Conservation (phyloP, 2,888 invertebrate genomes). For the Parnassius glacialis region DNA sequence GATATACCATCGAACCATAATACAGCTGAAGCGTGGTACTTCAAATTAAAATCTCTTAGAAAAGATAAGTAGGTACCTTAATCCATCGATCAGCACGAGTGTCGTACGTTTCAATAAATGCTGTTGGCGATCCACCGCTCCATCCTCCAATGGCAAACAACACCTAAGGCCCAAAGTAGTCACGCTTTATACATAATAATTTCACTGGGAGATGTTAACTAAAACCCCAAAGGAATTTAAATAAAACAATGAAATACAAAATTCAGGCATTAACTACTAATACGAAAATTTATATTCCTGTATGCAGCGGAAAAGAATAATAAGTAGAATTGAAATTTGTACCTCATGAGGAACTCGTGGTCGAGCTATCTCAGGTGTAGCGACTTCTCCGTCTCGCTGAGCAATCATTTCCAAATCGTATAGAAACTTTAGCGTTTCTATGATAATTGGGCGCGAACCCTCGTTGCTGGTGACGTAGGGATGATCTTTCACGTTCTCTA, state of each 20-base stretch:
- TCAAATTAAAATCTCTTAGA: too few species aligned
- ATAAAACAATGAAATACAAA: too few species aligned
- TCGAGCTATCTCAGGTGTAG: slow-evolving; percentile 90
- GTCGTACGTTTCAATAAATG: slow-evolving; percentile 93
- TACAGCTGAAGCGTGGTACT: too few species aligned
- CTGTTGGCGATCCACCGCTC: slow-evolving; percentile 86
- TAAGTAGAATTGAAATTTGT: background rate
- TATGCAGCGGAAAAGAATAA: too few species aligned
- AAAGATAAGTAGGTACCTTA: slow-evolving; percentile 64
- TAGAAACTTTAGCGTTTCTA: slow-evolving; percentile 94
- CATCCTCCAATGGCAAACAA: slow-evolving; percentile 85
- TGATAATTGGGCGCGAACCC: slow-evolving; percentile 92
- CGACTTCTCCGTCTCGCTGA: slow-evolving; percentile 88
- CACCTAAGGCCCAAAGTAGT: slow-evolving; percentile 65
- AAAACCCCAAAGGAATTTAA: too few species aligned
- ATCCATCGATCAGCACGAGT: slow-evolving; percentile 95
- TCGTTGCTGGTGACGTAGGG: slow-evolving; percentile 91
- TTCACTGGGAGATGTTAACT: too few species aligned
- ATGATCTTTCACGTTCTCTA: slow-evolving; percentile 94
- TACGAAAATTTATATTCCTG: too few species aligned
- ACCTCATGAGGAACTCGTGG: slow-evolving; percentile 92
- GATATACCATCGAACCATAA: too few species aligned
- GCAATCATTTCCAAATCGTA: slow-evolving; percentile 95
- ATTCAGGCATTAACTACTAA: too few species aligned
- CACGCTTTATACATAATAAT: background rate